Conservation (phyloP, 2,888 invertebrate species). For the Microctonus hyperodae region DNA sequence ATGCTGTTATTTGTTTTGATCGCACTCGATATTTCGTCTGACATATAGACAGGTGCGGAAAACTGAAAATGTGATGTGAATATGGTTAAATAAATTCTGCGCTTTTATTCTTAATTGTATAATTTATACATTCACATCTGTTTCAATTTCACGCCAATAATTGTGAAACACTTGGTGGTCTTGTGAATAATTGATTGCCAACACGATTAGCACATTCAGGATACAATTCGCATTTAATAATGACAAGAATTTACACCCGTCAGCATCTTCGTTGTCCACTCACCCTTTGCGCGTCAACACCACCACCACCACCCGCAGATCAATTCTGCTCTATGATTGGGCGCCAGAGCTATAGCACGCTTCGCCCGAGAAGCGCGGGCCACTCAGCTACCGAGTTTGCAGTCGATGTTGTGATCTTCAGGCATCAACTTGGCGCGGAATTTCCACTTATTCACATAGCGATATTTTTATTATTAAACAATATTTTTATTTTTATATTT, state of each 20-base stretch:
- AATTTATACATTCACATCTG: neutral
- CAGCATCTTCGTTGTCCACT: constrained; percentile 18
- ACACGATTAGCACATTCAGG: neutral
- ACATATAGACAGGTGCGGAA: too few species aligned
- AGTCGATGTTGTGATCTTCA: constrained; percentile 33
- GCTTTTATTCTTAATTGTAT: too few species aligned
- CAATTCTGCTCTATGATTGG: constrained; percentile 6
- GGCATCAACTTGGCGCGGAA: constrained; percentile 19
- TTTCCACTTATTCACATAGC: neutral
- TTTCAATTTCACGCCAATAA: neutral
- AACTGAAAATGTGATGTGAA: too few species aligned
- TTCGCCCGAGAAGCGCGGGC: neutral
- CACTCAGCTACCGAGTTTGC: constrained; percentile 17
- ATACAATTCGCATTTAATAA: neutral
- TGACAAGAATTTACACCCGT: neutral
- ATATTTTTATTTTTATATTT: too few species aligned
- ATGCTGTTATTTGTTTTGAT: too few species aligned
- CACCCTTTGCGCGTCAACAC: constrained; percentile 27
- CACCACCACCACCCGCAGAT: constrained; percentile 30
- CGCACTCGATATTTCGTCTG: too few species aligned
- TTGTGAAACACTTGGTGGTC: neutral
- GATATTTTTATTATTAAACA: too few species aligned
- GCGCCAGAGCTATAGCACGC: constrained; percentile 3
- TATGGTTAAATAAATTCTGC: too few species aligned
- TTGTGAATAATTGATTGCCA: neutral